Conservation (phyloP, 1,140 invertebrate species). For the Centruroides vittatus region DNA sequence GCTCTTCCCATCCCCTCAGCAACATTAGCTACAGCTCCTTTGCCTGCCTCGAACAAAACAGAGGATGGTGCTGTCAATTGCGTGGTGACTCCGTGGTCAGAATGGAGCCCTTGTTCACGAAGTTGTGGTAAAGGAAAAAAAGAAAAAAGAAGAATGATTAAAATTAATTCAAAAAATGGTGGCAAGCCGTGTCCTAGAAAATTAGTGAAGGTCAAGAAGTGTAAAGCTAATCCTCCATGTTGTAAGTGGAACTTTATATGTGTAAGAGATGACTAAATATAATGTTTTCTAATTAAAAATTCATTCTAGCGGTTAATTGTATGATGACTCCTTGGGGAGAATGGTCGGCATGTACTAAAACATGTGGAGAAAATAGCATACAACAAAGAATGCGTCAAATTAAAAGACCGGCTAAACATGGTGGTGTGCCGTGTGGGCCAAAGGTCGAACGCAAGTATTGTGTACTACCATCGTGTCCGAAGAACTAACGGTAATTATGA, state of each 20-base stretch:
- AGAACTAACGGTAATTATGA: not conserved
- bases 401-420: slow-evolving; percentile 45
- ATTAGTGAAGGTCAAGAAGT: slow-evolving; percentile 30
- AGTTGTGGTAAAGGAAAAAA: slow-evolving; percentile 48
- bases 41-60: no score
- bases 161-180: slow-evolving; percentile 47
- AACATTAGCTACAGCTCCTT: no score
- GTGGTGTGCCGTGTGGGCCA: slow-evolving; percentile 48
- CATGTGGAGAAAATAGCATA: slow-evolving; percentile 39
- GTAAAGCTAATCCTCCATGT: slow-evolving; percentile 27
- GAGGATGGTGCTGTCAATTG: slow-evolving; percentile 33
- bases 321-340: slow-evolving; percentile 51
- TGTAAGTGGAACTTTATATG: slow-evolving; percentile 17
- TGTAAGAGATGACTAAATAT: no score
- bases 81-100: slow-evolving; percentile 50
- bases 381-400: slow-evolving; percentile 24
- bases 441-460: slow-evolving; percentile 30
- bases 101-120: slow-evolving; percentile 53
- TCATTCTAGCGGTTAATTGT: slow-evolving; percentile 33
- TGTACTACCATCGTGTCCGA: slow-evolving; percentile 26
- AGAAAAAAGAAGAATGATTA: slow-evolving; percentile 26
- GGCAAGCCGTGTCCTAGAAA: slow-evolving; percentile 47
- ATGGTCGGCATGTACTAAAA: slow-evolving; percentile 53
- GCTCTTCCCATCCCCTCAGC: no score
- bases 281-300: no score